Evolutionary conservation across 2,113 vertebrate species (phyloP).

Genomic region (Lepus timidus): DNA sequence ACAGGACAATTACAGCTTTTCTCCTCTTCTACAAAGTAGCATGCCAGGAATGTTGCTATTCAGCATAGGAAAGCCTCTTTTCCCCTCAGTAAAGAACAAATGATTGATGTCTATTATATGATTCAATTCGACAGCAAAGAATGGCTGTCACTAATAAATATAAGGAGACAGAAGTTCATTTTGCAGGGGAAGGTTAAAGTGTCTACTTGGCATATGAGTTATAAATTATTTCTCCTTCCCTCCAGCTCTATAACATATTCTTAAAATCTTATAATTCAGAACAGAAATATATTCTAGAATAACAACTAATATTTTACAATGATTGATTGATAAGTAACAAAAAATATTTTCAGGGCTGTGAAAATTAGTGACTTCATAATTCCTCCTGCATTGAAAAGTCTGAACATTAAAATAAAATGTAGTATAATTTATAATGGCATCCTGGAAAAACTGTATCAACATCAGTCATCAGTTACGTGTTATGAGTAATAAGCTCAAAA

Average conservation of each 20-base stretch:
- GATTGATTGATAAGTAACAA: conserved; percentile 67
- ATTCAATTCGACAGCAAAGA: conserved; percentile 76
- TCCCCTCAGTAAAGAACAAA: conserved; percentile 60
- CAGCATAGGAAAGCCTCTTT: conserved; percentile 34
- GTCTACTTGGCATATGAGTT: conserved; percentile 72
- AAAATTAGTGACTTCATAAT: conserved; percentile 62
- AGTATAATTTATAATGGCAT: conserved; percentile 1
- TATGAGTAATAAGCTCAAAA: not conserved
- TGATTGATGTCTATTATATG: conserved; percentile 80
- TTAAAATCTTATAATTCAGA: conserved; percentile 65
- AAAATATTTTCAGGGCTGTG: conserved; percentile 49
- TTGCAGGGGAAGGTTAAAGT: conserved; percentile 58
- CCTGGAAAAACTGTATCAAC: not conserved
- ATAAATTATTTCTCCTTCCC: conserved; percentile 71
- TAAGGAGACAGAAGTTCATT: conserved; percentile 75
- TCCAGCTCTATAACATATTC: conserved; percentile 57
- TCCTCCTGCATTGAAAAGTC: conserved; percentile 19
- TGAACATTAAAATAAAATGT: conserved; percentile 60
- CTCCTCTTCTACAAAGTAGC: conserved; percentile 55
- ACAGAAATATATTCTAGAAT: conserved; percentile 47
- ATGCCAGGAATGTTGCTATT: conserved; percentile 44
- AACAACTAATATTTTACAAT: conserved; percentile 66
- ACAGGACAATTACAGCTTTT: conserved; percentile 43
- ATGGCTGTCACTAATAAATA: conserved; percentile 75
- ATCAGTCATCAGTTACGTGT: not conserved